These are phyloP conservation scores for Agapornis canus DNA, from an alignment of 2,797 vertebrate genomes.

Conservation along the genomic window DNA sequence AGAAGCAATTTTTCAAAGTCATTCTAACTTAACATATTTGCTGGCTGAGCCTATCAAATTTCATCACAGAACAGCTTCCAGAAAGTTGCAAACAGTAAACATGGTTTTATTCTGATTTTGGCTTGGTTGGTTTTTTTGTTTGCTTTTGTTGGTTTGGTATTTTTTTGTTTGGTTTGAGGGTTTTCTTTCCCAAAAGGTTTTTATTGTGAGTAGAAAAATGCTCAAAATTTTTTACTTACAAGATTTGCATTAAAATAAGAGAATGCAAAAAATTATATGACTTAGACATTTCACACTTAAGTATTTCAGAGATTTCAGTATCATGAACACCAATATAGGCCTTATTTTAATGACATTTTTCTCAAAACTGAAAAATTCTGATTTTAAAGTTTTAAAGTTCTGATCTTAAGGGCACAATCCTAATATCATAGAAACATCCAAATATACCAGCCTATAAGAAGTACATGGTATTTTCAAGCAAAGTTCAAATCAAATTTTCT, in stretches of 20 bases:
- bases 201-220: neutral
- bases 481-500: neutral
- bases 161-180: too few species aligned
- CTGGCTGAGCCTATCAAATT: neutral
- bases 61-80: neutral
- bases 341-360: neutral
- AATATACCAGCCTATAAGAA: neutral
- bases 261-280: neutral
- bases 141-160: neutral
- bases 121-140: too few species aligned
- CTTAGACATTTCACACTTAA: neutral
- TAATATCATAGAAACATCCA: neutral
- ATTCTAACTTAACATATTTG: slow-evolving; percentile 2
- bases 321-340: neutral
- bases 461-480: neutral
- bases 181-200: neutral
- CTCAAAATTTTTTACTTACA: neutral
- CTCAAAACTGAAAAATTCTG: neutral
- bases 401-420: neutral
- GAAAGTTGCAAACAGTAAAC: neutral
- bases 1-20: slow-evolving; percentile 53
- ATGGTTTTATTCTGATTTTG: too few species aligned
- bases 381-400: neutral
- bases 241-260: neutral
- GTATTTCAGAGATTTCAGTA: neutral